Base-by-base conservation (phyloP, 2,888 invertebrate genomes). In the Galeopsomyia nigrocyanea region DNA sequence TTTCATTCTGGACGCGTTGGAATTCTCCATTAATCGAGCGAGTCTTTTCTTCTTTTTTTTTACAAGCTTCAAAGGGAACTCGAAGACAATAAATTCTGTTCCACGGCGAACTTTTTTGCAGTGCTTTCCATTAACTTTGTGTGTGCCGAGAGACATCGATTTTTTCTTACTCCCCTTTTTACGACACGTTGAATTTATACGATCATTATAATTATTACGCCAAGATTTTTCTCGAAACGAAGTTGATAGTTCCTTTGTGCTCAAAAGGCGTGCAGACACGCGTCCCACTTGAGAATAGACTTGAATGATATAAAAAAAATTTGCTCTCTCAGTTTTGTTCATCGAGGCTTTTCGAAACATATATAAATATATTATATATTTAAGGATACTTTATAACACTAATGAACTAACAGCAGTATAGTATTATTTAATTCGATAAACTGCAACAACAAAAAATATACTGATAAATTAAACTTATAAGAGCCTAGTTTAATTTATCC, bases 41-140 rank as follows among this genome's bases (percentile, higher is more conserved):
- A 39, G 56, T 62, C 53, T 57, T 26, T 17, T 64, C 26, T 26
- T 26, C 5, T 26, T 26, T 26, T 26, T 5, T 26, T 26, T 26
- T 10, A 47, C 9, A 70, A 13, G 10, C 17, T 63, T 69, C 17
- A 51, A 56, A 47, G 39, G n/a, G 46, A 22, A 65, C 56, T 53
- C 21, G 26, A 74, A 58, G 73, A 74, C 73, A 74, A 74, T 74
- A 74, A 66, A 67, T 70, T 74, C 21, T 67, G 70, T 69, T 67
- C 66, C 63, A 51, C 50, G 10, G 60, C 53, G 57, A 64, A 65
- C 39, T 53, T 50, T 68, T 64, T 63, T 64, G 7, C 7, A 56
- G 31, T 51, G 26, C 21, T 53, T 65, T 60, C 39, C 39, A 39
- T 39, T 10, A 39, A 22, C 50, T 61, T 62, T 62, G 22, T 47